These are phyloP conservation scores for Elgaria multicarinata DNA, from an alignment of 2,113 vertebrate species.

Conservation along the genomic window DNA sequence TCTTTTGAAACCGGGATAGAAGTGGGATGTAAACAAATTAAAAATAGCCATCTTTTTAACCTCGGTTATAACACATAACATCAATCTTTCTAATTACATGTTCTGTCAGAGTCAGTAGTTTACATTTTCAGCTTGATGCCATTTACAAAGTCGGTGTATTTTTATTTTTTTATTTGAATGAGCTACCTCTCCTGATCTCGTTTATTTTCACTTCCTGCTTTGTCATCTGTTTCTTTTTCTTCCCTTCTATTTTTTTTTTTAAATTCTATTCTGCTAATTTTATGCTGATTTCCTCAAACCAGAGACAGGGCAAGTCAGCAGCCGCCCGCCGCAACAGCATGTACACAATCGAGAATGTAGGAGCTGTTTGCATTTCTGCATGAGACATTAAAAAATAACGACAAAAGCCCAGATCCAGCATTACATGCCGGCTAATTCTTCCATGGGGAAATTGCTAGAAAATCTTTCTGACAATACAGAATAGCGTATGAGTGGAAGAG, in stretches of 20 bases:
- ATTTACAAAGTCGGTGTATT: rapidly evolving
- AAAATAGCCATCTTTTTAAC: background rate
- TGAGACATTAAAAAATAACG: background rate
- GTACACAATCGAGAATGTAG: background rate
- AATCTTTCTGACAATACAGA: background rate
- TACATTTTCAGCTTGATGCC: background rate
- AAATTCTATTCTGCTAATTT: background rate
- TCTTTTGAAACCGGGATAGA: background rate
- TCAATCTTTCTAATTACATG: background rate
- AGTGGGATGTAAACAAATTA: background rate
- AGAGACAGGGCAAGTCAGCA: background rate
- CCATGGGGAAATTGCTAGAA: background rate
- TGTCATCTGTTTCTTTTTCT: conserved; percentile 1
- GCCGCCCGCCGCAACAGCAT: background rate
- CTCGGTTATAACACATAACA: background rate
- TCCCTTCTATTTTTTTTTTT: too few species aligned
- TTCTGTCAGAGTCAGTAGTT: background rate
- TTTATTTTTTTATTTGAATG: background rate
- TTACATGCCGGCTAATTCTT: background rate
- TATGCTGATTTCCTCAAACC: background rate
- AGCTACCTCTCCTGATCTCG: background rate
- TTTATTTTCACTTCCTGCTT: background rate
- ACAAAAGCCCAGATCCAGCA: background rate
- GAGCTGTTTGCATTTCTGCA: background rate
- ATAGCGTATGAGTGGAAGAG: background rate